These are phyloP conservation scores for Oxyteleia sp. DNA, from an alignment of 2,888 invertebrate species.

Conservation along the genomic window DNA sequence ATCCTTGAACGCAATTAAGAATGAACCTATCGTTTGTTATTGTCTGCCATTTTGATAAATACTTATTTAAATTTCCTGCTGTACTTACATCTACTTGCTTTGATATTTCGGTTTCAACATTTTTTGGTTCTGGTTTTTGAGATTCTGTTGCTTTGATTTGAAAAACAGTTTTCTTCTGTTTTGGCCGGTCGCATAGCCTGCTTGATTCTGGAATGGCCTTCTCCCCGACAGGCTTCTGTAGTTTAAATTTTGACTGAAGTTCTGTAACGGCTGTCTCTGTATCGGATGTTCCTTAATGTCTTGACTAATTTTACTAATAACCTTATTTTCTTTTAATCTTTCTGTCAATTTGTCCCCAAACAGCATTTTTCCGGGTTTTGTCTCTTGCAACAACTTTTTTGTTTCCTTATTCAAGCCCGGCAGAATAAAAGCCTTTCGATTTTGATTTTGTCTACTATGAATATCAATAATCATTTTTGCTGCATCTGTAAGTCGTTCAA, in stretches of 20 bases:
- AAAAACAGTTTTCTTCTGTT: conserved; percentile 11
- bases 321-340: conserved; percentile 63
- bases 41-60: conserved; percentile 15
- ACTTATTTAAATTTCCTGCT: conserved; percentile 25
- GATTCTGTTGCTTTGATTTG: conserved; percentile 10
- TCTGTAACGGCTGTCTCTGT: neutral
- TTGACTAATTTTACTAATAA: conserved; percentile 46
- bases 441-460: conserved; percentile 36
- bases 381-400: conserved; percentile 33
- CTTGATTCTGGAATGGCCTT: conserved; percentile 36
- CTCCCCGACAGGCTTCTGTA: conserved; percentile 25
- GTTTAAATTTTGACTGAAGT: conserved; percentile 35
- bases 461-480: conserved; percentile 48
- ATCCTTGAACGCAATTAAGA: conserved; percentile 12
- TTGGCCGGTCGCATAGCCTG: conserved; percentile 16
- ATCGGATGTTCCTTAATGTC: conserved; percentile 17
- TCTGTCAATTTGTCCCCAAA: conserved; percentile 68
- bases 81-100: conserved; percentile 20
- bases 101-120: too few species aligned
- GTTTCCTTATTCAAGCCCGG: conserved; percentile 47
- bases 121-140: conserved; percentile 16
- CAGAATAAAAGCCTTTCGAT: conserved; percentile 53
- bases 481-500: conserved; percentile 40
- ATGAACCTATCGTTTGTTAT: conserved; percentile 9
- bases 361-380: conserved; percentile 31